Evolutionary conservation across 2,113 vertebrate genomes (phyloP).

Genomic region (Regulus satrapa): DNA sequence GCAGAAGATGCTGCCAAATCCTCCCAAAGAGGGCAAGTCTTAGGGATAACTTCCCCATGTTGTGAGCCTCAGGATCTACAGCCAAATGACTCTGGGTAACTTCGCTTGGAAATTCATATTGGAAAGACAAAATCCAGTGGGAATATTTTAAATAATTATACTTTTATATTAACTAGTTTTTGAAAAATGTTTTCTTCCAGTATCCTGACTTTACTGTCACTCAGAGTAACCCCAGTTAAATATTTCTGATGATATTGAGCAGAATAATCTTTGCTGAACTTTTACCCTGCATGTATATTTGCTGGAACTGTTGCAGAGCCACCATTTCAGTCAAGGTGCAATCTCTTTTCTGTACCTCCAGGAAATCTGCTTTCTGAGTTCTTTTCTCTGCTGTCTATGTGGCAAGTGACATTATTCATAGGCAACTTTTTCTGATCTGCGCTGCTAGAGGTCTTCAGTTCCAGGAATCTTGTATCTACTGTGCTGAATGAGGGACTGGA

Average conservation of each 20-base stretch:
- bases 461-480: not conserved
- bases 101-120: not conserved
- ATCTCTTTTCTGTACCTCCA: not conserved
- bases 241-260: not conserved
- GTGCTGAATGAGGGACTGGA: not conserved
- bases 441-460: not conserved
- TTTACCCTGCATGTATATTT: not conserved
- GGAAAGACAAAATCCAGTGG: not conserved
- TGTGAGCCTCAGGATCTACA: not conserved
- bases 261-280: not conserved
- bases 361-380: not conserved
- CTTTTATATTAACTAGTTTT: not conserved
- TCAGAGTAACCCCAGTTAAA: not conserved
- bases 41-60: not conserved
- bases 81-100: not conserved
- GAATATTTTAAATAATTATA: not conserved
- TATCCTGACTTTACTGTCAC: not conserved
- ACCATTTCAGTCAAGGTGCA: not conserved
- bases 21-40: not conserved
- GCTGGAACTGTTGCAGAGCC: not conserved
- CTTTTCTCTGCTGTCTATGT: not conserved
- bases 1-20: not conserved
- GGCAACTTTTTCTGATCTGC: not conserved
- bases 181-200: not conserved
- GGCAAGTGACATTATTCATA: not conserved